phyloP scores from a whole-genome alignment of 2,797 vertebrate genomes.

The Todus mexicanus region DNA sequence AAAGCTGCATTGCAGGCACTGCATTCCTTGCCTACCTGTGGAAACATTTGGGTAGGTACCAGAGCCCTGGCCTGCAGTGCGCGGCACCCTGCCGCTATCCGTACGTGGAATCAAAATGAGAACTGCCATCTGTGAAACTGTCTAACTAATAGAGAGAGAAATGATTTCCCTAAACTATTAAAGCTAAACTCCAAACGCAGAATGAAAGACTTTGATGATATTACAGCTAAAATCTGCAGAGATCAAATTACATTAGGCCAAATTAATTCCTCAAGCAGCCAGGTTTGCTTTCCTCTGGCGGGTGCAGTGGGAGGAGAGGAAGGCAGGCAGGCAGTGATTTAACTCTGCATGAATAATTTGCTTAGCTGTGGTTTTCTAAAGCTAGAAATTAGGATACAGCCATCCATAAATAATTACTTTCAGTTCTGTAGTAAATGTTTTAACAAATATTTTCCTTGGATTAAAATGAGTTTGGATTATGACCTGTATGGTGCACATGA shows the following conservation, averaged over 20 bases:
- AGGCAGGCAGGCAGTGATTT: constrained; percentile 16
- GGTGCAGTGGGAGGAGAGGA: background rate
- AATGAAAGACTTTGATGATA: constrained; percentile 3
- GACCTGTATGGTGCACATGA: constrained; percentile 53
- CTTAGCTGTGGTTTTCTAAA: constrained; percentile 49
- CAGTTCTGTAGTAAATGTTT: constrained; percentile 39
- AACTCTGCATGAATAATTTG: constrained; percentile 70
- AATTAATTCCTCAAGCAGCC: constrained; percentile 17
- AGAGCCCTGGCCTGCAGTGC: background rate
- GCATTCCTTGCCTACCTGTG: background rate
- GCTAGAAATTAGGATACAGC: constrained; percentile 42
- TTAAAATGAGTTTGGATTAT: constrained; percentile 42
- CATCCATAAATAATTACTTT: constrained; percentile 54
- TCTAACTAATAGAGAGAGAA: background rate
- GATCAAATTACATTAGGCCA: constrained; percentile 25
- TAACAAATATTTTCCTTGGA: constrained; percentile 44
- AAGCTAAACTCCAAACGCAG: background rate
- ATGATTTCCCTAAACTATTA: constrained; percentile 19
- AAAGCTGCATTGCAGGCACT: constrained; percentile 34
- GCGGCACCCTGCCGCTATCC: background rate
- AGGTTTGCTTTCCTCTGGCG: constrained; percentile 27
- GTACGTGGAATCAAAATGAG: background rate
- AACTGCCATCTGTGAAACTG: background rate
- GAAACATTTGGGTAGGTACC: background rate
- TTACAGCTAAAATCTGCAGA: constrained; percentile 34